Evolutionary conservation across 2,888 invertebrate species (phyloP), one percentile per base, ranked within the genome.

Genomic region (Sinelater perroti): DNA sequence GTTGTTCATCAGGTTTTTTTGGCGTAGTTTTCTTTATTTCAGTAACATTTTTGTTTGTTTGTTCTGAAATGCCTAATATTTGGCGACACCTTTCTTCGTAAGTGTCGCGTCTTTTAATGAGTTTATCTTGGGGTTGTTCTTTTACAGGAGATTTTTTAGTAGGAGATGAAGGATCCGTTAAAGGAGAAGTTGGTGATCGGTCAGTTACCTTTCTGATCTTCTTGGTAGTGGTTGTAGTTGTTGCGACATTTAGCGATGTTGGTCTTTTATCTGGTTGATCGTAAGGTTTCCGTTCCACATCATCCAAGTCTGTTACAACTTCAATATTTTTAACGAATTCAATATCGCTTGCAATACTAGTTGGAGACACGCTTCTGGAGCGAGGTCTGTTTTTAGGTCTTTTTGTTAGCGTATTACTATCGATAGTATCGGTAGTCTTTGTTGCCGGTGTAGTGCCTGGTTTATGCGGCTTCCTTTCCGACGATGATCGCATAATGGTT

Each of bases 21-120:
- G 20, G 14, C 1, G 17, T 57, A 7, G 36, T 35, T 20, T 20
- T 51, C 6, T 35, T 11, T 7, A 30, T 14, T 17, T 40, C 28
- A 16, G 28, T 21, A 11, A 17, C 24, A 3, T 38, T 42, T 54
- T 60, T 64, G 57, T 69, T 67, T 21, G 76, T 77, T 51, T 77
- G 76, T 52, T 81, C 80, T 40, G 80, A 75, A 79, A 89, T 85
- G 2, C 89, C 89, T 28, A 89, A 79, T 66, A 89, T 88, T 69
- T 87, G 84, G 26, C 86, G 81, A 64, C 89, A 89, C 21, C 88
- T 80, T 72, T 89, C 88, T 73, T 89, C 89, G 62, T 88, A 89
- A 1, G 89, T 89, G 75, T 89, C 88, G 26, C 87, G 84, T 66
- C 88, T 80, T 62, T 83, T 84, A 1, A 86, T 83, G 6, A 61